Conservation (phyloP, 2,888 invertebrate species). For the Luperina nickerlii region DNA sequence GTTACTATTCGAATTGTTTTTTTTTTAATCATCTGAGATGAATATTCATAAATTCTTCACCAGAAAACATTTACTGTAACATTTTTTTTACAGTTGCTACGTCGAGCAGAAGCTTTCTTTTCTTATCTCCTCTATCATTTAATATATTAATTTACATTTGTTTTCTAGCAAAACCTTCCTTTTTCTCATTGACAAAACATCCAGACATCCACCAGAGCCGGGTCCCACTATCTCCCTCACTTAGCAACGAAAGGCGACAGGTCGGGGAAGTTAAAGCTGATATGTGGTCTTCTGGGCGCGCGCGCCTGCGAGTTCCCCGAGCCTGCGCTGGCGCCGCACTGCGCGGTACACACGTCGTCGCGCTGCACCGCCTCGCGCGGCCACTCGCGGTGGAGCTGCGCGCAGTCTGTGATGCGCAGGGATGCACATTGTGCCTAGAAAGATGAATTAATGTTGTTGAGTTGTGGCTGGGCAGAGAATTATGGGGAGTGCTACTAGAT, state of each 20-base stretch:
- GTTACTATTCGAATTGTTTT: background rate
- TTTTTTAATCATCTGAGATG: background rate
- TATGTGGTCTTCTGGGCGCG: constrained; percentile 83
- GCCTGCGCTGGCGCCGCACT: constrained; percentile 93
- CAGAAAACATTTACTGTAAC: background rate
- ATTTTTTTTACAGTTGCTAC: background rate
- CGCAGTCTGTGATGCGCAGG: constrained; percentile 96
- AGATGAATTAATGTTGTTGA: background rate
- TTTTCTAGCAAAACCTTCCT: background rate
- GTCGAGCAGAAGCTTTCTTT: background rate
- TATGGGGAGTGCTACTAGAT: background rate
- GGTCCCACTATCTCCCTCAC: constrained; percentile 70
- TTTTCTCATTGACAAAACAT: constrained; percentile 3
- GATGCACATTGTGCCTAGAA: constrained; percentile 96
- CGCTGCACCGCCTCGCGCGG: constrained; percentile 94
- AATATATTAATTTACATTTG: background rate
- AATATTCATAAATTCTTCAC: background rate
- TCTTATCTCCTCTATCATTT: background rate
- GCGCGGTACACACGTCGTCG: constrained; percentile 97
- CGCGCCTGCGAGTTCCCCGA: constrained; percentile 58
- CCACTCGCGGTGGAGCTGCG: constrained; percentile 95
- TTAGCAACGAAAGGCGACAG: constrained; percentile 93
- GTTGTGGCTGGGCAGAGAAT: background rate
- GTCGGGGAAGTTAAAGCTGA: constrained; percentile 94
- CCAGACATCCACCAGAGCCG: background rate